Evolutionary conservation across 2,888 invertebrate genomes (phyloP), one percentile per base, ranked within the genome.

Genomic region (Imbricaverruca yamaguchii): DNA sequence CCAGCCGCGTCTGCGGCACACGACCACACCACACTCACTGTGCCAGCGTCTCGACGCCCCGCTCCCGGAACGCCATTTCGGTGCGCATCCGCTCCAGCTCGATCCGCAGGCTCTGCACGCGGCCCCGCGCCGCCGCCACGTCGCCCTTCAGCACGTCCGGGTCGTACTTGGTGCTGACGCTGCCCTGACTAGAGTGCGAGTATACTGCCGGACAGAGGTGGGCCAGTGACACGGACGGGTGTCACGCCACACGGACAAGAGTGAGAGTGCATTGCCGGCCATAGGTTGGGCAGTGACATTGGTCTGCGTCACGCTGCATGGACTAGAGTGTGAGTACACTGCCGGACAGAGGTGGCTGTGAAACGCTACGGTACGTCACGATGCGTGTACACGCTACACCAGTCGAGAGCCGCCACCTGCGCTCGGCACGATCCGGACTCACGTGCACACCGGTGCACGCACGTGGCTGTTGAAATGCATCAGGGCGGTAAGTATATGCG

Each of bases 141-240:
- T 98, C 97, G 63, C 95, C 93, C 87, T 96, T 93, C 82, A 98
- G 90, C 82, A 96, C 89, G 86, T 98, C 97, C 67, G 97, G 97
- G 89, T 98, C 97, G 87, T 96, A 97, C 86, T 55, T 12, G 57
- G 23, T 57, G 81, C 79, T 53, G 39, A 67, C 25, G 67, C 81
- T 78, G 78, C 77, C 56, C 55, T 78, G 67, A 39, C 80, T 69
- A 25, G 81, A 59, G 77, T n/a, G 25, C n/a, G 63, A 69, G 69
- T 12, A 61, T 15, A 79, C 79, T 79, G 79, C n/a, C 18, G 9
- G 55, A 67, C 15, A 67, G n/a, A 67, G 15, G 23, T 67, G 39
- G 39, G n/a, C n/a, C 39, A 1, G 39, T 39, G 39, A 39, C 39
- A 39, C 39, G 39, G 39, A 4, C 4, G 39, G 1, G 39, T 4